These are phyloP conservation scores for Diploscapter pachys DNA, from an alignment of 1,140 invertebrate species.

Conservation along the genomic window DNA sequence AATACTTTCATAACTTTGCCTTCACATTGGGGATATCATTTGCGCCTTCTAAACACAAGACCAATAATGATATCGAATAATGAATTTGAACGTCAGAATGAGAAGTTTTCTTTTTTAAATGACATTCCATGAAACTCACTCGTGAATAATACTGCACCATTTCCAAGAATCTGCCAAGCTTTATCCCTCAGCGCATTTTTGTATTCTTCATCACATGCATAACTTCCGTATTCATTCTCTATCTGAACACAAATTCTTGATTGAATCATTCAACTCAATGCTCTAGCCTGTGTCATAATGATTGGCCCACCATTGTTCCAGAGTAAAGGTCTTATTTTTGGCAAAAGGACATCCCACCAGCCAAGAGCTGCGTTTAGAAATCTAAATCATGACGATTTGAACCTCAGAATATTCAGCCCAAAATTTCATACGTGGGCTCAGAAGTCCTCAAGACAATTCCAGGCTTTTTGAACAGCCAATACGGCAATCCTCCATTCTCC, in stretches of 20 bases:
- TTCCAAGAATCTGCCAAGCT: conserved; percentile 42
- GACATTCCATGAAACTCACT: conserved; percentile 41
- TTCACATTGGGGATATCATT: too few species aligned
- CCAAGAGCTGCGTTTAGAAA: conserved; percentile 12
- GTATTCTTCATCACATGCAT: conserved; percentile 63
- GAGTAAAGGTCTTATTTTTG: conserved; percentile 57
- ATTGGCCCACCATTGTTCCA: conserved; percentile 66
- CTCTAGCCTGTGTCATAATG: conserved; percentile 61
- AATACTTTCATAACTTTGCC: too few species aligned
- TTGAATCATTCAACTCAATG: conserved; percentile 60
- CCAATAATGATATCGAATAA: too few species aligned
- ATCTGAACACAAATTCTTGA: not conserved
- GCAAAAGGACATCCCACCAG: conserved; percentile 32
- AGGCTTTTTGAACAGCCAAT: conserved; percentile 35
- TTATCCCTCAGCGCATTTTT: conserved; percentile 60
- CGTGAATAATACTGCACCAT: conserved; percentile 61
- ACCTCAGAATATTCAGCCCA: not conserved
- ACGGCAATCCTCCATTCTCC: conserved; percentile 62
- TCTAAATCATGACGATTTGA: conserved; percentile 11
- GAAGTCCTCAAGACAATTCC: conserved; percentile 18
- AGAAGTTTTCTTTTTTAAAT: too few species aligned
- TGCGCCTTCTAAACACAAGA: too few species aligned
- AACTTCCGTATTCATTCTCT: conserved; percentile 64
- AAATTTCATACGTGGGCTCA: conserved; percentile 18
- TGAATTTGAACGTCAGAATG: too few species aligned